Evolutionary conservation across 2,113 vertebrate species (phyloP), one percentile per base, ranked within the genome.

Genomic region (Aspiorhynchus laticeps): DNA sequence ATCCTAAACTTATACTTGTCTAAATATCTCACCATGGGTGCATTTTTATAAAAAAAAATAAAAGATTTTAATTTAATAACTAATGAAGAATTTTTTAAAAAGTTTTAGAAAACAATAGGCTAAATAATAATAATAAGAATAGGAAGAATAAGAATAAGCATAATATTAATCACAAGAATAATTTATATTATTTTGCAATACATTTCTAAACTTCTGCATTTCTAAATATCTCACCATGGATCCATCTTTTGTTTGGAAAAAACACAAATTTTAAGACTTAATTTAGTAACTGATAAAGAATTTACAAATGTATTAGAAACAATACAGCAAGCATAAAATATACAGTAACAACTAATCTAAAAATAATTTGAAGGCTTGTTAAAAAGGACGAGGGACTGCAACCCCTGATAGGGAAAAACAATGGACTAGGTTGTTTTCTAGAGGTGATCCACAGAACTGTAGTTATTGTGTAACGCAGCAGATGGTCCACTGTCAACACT

Each of bases 401-500:
- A 67, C 19, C 24, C 28, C 56, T 43, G 36, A 26, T 17, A 43
- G 36, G 12, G 11, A 4, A 26, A 19, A 24, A 38, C 31, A 80
- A 38, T 15, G 6, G 21, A 59, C 2, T 24, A n/a, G 1, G 21
- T 80, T 36, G 51, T 36, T 38, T 59, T 80, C 31, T 38, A 7
- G 48, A 77, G 15, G 46, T 31, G 75, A 26, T 28, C 1, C n/a
- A 14, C 8, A 77, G 28, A 79, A 7, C 76, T 79, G 76, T 19
- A 56, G 28, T 36, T 59, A 59, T 21, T 69, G 61, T 48, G 41
- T 17, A 48, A 24, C 5, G 24, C 41, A 71, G 63, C 81, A 83
- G 61, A 71, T 83, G 81, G 81, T 83, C 28, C 19, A 33, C 26
- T 51, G 43, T 48, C 63, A 83, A 69, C 80, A 51, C 81, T n/a